Conservation (phyloP, 2,113 vertebrate species). For the Marmota monax region DNA sequence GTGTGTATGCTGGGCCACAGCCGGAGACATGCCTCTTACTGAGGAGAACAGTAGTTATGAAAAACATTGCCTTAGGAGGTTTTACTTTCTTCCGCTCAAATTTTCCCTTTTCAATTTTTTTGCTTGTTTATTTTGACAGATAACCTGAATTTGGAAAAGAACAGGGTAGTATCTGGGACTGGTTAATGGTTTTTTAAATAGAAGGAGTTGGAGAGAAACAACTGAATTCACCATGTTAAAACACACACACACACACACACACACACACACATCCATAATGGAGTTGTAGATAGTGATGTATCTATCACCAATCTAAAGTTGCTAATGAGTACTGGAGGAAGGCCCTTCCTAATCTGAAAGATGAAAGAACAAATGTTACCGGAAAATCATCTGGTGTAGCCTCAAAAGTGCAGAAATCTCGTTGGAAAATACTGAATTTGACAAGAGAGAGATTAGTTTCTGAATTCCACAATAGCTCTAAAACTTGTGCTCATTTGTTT, state of each 20-base stretch:
- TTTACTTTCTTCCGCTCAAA: neutral
- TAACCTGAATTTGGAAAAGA: neutral
- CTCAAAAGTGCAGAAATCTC: neutral
- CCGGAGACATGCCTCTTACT: neutral
- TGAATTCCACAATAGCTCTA: neutral
- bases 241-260: neutral
- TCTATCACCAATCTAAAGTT: neutral
- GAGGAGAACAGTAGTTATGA: neutral
- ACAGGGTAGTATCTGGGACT: neutral
- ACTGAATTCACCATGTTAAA: neutral
- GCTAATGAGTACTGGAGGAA: neutral
- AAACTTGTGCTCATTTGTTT: constrained; percentile 24
- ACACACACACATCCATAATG: no score
- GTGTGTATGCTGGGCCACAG: neutral
- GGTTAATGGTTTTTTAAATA: neutral
- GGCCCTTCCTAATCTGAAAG: neutral
- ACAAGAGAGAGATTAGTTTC: neutral
- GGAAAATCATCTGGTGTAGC: neutral
- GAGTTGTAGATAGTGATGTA: neutral
- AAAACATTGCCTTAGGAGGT: neutral
- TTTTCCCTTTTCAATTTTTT: neutral
- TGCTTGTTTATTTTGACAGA: constrained; percentile 34
- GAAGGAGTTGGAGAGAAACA: neutral
- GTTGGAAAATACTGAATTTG: neutral
- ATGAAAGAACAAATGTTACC: neutral